Conservation (phyloP, 2,797 vertebrate species). For the Monodelphis domestica region DNA sequence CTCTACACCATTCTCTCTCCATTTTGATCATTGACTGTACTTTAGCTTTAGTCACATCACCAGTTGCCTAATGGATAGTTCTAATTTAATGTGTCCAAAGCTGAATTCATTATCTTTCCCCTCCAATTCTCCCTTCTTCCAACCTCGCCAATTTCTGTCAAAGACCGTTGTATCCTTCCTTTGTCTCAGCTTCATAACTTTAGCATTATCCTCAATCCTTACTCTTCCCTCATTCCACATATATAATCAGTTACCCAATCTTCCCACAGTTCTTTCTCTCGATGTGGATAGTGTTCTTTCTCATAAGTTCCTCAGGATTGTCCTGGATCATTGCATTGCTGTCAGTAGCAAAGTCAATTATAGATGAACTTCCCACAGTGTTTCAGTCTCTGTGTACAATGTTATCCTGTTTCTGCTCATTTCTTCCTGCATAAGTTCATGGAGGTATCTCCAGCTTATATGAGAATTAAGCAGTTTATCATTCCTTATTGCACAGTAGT, state of each 20-base stretch:
- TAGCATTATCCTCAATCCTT: neutral
- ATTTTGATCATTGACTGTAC: neutral
- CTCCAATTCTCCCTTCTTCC: neutral
- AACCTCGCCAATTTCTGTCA: neutral
- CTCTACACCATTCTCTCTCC: neutral
- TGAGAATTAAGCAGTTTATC: no score
- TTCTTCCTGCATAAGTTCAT: no score
- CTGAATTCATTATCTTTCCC: neutral
- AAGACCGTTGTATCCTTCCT: neutral
- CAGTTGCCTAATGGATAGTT: neutral
- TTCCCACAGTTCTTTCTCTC: no score
- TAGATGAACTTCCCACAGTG: no score
- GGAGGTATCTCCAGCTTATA: no score
- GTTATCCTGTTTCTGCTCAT: no score
- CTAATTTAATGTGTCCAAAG: neutral
- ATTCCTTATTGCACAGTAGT: no score
- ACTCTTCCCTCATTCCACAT: neutral
- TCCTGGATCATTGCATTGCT: no score
- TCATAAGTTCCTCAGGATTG: no score
- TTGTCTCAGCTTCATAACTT: neutral
- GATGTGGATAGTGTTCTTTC: no score
- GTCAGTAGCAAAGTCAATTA: no score
- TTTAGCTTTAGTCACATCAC: neutral
- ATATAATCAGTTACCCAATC: neutral
- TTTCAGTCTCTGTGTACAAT: no score